Evolutionary conservation across 1,140 invertebrate genomes (phyloP), one percentile per base, ranked within the genome.

Genomic region (Drosophila subpulchrella): DNA sequence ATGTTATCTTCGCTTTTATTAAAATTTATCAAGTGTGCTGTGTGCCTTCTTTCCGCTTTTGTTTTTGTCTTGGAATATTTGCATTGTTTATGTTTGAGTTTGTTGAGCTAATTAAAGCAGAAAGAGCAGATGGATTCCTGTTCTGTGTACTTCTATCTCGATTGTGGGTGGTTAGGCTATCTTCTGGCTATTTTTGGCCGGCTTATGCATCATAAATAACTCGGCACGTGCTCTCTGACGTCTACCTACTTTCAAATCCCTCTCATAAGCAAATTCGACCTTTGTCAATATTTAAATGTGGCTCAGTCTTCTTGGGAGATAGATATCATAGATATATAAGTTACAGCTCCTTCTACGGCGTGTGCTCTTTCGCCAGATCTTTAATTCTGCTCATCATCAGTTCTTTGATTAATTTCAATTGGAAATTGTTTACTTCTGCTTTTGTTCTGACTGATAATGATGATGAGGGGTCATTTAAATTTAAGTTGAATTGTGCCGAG

Each of bases 101-200:
- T 71, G 65, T 44, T 75, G 44, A 75, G 72, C 44, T 75, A 75
- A 75, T 75, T 75, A 75, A 74, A 41, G 70, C 51, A 51, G 46
- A 48, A 27, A 51, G 27, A 63, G 39, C 72, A 39, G 51, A 13
- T 32, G 20, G 32, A 57, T 20, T 47, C 42, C 41, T 15, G 42
- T 48, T 41, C 36, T 62, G 13, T 47, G 13, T 32, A 41, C 48
- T 62, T 47, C 50, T 71, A 71, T 71, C 65, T 58, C 7, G n/a
- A 6, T 12, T 12, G 44, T 17, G n/a, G 54, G 15, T 75, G 70
- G 44, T 75, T 75, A 39, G 72, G 34, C 34, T 61, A 53, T 68
- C 65, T 71, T 39, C n/a, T 0, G 6, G 30, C 36, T 71, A 71
- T 71, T 71, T 71, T 71, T 20, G 27, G 67, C 2, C 13, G 41